These are phyloP conservation scores for Oncorhynchus masou DNA, from an alignment of 2,113 vertebrate species.

Conservation along the genomic window DNA sequence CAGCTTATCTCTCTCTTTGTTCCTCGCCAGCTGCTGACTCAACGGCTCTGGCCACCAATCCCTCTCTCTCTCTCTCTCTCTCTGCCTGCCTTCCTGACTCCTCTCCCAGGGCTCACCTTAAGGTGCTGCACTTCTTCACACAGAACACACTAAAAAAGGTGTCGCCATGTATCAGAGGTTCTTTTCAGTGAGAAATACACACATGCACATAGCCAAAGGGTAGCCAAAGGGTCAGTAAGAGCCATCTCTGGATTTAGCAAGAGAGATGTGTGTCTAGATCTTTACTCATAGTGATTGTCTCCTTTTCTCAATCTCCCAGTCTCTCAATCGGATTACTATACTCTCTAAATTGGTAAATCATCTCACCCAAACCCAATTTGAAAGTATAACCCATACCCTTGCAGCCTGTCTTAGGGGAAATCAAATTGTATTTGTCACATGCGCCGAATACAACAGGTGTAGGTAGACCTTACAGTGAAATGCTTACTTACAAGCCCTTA, in stretches of 20 bases:
- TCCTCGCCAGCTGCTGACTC: slow-evolving; percentile 34
- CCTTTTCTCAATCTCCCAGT: slow-evolving; percentile 1
- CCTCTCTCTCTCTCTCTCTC: slow-evolving; percentile 7
- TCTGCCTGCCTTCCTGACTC: not conserved
- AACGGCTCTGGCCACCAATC: slow-evolving; percentile 29
- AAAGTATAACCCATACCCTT: too few species aligned
- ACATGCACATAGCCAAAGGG: slow-evolving; percentile 29
- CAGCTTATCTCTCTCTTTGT: slow-evolving; percentile 29
- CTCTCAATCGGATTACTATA: too few species aligned
- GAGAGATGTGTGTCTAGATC: slow-evolving; percentile 11
- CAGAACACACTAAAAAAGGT: slow-evolving; percentile 55
- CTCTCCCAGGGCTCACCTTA: not conserved
- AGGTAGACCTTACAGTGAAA: too few species aligned
- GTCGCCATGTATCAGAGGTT: slow-evolving; percentile 43
- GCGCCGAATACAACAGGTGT: too few species aligned
- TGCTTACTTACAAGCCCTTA: too few species aligned
- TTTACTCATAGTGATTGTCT: slow-evolving; percentile 11
- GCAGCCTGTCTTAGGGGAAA: too few species aligned
- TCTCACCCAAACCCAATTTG: too few species aligned
- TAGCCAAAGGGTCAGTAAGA: slow-evolving; percentile 14
- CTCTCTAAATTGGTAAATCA: too few species aligned
- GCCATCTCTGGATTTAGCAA: not conserved
- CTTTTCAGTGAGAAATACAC: slow-evolving; percentile 42
- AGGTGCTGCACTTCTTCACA: slow-evolving; percentile 25
- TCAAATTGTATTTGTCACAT: too few species aligned